Percentiles rank a stretch among this genome's conserved stretches.
Evolutionary conservation across 2,797 vertebrate genomes (phyloP).

Genomic region (Dallia pectoralis): DNA sequence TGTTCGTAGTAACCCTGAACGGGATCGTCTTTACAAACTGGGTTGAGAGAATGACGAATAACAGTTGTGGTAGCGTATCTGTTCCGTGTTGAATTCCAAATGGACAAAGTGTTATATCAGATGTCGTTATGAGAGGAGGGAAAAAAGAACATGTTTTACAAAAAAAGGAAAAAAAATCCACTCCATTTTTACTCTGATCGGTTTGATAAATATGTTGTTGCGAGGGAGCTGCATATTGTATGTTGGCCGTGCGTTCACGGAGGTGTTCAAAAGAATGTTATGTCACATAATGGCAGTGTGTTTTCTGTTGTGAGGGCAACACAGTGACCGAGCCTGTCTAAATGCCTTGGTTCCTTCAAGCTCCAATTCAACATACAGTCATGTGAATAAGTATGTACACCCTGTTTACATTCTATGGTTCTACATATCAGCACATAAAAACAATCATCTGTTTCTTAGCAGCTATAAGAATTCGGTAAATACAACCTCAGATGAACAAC

Average conservation of each 20-base stretch:
- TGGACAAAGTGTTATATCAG: slow-evolving; percentile 51
- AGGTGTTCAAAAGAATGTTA: slow-evolving; percentile 66
- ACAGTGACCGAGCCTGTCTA: slow-evolving; percentile 64
- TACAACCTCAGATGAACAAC: too few species aligned
- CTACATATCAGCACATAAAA: too few species aligned
- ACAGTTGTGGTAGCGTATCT: slow-evolving; percentile 48
- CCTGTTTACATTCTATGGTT: too few species aligned
- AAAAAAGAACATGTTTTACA: slow-evolving; percentile 37
- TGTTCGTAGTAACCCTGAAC: slow-evolving; percentile 54
- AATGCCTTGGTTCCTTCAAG: slow-evolving; percentile 68
- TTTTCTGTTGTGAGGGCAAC: slow-evolving; percentile 62
- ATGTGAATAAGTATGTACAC: too few species aligned
- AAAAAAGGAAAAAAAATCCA: slow-evolving; percentile 40
- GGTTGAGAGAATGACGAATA: slow-evolving; percentile 34
- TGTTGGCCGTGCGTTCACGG: slow-evolving; percentile 24
- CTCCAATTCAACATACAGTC: too few species aligned
- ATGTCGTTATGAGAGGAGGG: slow-evolving; percentile 37
- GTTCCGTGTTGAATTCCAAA: slow-evolving; percentile 43
- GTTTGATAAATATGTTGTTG: slow-evolving; percentile 53
- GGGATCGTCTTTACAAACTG: slow-evolving; percentile 56
- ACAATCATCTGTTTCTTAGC: too few species aligned
- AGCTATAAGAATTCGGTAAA: too few species aligned
- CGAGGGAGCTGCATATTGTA: slow-evolving; percentile 27
- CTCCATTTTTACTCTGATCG: slow-evolving; percentile 38
- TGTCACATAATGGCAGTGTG: slow-evolving; percentile 61